Evolutionary conservation across 2,888 invertebrate species (phyloP), one percentile per base, ranked within the genome.

Genomic region (Oscheius sp.): DNA sequence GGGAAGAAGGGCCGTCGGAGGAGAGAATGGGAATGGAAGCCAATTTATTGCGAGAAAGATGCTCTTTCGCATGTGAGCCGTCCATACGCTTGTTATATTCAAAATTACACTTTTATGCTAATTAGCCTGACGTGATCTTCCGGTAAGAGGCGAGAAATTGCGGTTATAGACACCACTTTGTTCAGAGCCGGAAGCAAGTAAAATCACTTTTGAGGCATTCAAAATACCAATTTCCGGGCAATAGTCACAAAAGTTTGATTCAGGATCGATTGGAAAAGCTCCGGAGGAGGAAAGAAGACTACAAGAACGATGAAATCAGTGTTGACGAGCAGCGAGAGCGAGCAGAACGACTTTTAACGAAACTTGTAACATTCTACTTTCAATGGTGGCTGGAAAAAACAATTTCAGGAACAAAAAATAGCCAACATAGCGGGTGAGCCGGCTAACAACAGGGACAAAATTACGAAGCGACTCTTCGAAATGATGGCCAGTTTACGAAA

Each of bases 401-500:
- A 62, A 62, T 32, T 72, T 63, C n/a, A 72, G 72, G 62, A 47
- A 21, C 50, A 47, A 37, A 29, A 50, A 35, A 33, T 42, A 7
- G 63, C 60, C n/a, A 60, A 57, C 33, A 72, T 48, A 21, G 21
- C 11, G 0, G 53, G 47, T n/a, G 62, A 72, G 9, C 35, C 48
- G 13, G 50, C 33, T 2, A 48, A 63, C 21, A 66, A 73, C n/a
- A 53, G 73, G 9, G 55, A 63, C 29, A 55, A 53, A 32, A 65
- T 73, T 7, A 73, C 73, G 5, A 73, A 65, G 47, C 11, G 73
- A 13, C 53, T 73, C 33, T 57, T 73, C n/a, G 73, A 73, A 29
- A 73, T 73, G 73, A 73, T 57, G 33, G 57, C 57, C 1, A 73
- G 57, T 13, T 11, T 66, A 4, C 66, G 55, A 10, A 63, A 66